A percentile compares a stretch with the other conserved stretches of the same genome.
phyloP scores from a whole-genome alignment of 2,113 vertebrate genomes.

The Pangasianodon gigas region DNA sequence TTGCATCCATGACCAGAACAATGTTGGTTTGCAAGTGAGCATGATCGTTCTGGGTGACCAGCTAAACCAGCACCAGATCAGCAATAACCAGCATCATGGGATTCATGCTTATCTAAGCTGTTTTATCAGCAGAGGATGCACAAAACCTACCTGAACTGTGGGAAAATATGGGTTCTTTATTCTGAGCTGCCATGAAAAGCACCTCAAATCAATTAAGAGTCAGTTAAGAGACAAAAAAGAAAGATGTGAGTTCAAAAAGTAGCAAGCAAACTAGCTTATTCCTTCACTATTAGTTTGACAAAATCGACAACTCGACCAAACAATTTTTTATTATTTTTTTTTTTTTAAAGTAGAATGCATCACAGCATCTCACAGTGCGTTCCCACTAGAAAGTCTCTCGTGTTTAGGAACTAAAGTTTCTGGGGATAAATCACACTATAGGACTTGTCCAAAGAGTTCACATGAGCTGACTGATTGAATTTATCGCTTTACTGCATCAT shows the following conservation, averaged over 20 bases:
- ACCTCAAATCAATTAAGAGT: not conserved
- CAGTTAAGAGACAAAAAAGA: not conserved
- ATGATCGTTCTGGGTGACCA: not conserved
- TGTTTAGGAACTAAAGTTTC: not conserved
- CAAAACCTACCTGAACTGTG: not conserved
- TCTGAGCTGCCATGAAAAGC: not conserved
- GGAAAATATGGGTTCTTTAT: not conserved
- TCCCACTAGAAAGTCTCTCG: not conserved
- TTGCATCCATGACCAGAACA: not conserved
- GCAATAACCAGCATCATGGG: not conserved
- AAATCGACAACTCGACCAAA: not conserved
- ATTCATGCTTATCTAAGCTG: conserved; percentile 1
- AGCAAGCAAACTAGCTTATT: not conserved
- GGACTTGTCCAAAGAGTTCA: not conserved
- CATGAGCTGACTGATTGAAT: not conserved
- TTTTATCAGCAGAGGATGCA: not conserved
- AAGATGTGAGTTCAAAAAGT: not conserved
- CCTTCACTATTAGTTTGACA: not conserved
- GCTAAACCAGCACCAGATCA: not conserved
- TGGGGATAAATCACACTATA: not conserved
- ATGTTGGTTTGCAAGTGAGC: not conserved
- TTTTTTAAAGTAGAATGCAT: not conserved
- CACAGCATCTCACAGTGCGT: not conserved
- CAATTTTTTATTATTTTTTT: not conserved
- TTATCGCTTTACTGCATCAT: not conserved